Percentiles rank a stretch among this genome's conserved stretches.
Conservation (phyloP, 2,888 invertebrate genomes). For the Gnatocerus cornutus region DNA sequence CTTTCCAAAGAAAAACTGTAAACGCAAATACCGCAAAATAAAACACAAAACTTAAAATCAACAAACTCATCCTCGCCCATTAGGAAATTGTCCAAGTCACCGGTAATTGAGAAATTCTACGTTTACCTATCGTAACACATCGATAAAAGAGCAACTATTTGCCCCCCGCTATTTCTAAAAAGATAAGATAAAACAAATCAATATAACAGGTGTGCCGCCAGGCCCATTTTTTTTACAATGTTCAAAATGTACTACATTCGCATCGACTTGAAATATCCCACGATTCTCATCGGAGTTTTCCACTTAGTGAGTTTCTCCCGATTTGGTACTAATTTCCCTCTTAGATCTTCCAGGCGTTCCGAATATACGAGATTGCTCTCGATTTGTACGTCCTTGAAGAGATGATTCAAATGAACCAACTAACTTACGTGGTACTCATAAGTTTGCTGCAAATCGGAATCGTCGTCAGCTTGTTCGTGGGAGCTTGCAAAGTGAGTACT, state of each 20-base stretch:
- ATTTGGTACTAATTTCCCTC: too few relatives aligned
- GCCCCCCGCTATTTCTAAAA: too few relatives aligned
- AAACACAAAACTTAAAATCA: too few relatives aligned
- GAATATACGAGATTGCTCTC: constrained; percentile 37
- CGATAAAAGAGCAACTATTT: too few relatives aligned
- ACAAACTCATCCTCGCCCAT: too few relatives aligned
- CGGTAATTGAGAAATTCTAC: too few relatives aligned
- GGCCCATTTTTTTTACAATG: neutral
- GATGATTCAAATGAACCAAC: constrained; percentile 36
- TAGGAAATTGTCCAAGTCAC: too few relatives aligned
- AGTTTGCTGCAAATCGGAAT: constrained; percentile 36
- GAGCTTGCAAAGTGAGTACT: constrained; percentile 39
- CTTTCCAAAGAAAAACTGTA: too few relatives aligned
- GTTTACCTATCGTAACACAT: too few relatives aligned
- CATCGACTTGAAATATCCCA: constrained; percentile 40
- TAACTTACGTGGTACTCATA: constrained; percentile 38
- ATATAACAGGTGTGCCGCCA: too few relatives aligned
- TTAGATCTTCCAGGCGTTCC: constrained; percentile 31
- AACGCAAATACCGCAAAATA: too few relatives aligned
- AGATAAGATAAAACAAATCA: too few relatives aligned
- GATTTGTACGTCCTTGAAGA: constrained; percentile 45
- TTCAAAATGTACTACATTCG: constrained; percentile 3
- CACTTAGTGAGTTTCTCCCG: constrained; percentile 47
- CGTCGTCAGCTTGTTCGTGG: constrained; percentile 28
- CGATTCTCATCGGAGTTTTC: constrained; percentile 33